Conservation (phyloP, 2,797 vertebrate species). For the Sardinella longiceps region DNA sequence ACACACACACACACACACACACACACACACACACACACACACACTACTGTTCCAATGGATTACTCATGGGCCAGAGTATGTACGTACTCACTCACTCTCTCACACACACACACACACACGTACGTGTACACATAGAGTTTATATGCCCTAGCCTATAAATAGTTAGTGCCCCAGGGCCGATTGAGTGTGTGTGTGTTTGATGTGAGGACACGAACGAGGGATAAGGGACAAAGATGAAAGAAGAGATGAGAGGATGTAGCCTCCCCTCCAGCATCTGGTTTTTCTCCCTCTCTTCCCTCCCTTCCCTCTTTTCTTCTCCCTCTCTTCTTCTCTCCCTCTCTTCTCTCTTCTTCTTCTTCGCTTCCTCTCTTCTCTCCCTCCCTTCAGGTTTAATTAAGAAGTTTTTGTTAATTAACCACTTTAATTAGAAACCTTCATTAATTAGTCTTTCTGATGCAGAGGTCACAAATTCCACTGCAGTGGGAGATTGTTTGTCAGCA, state of each 20-base stretch:
- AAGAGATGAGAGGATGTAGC: conserved; percentile 65
- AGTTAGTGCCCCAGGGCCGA: no score
- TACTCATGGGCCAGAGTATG: conserved; percentile 98
- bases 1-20: no score
- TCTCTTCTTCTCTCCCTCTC: background rate
- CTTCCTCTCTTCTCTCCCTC: no score
- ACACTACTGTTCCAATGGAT: no score
- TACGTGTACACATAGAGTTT: background rate
- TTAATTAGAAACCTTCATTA: background rate
- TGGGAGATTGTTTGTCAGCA: conserved; percentile 90
- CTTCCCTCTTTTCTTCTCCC: conserved; percentile 89
- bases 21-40: no score
- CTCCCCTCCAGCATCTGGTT: background rate
- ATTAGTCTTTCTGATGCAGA: background rate
- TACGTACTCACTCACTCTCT: conserved; percentile 30
- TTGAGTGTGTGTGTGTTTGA: background rate
- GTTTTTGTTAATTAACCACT: background rate
- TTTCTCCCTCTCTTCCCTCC: conserved; percentile 77
- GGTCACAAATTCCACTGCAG: conserved; percentile 71
- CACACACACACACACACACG: conserved; percentile 10
- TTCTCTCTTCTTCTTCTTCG: no score
- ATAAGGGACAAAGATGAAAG: conserved; percentile 25
- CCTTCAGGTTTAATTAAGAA: conserved; percentile 80
- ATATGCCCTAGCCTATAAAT: no score
- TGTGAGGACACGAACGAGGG: background rate